A percentile compares a stretch with the other conserved stretches of the same genome.
These are phyloP conservation scores for Iphiclides podalirius DNA, from an alignment of 2,888 invertebrate genomes.

Conservation along the genomic window DNA sequence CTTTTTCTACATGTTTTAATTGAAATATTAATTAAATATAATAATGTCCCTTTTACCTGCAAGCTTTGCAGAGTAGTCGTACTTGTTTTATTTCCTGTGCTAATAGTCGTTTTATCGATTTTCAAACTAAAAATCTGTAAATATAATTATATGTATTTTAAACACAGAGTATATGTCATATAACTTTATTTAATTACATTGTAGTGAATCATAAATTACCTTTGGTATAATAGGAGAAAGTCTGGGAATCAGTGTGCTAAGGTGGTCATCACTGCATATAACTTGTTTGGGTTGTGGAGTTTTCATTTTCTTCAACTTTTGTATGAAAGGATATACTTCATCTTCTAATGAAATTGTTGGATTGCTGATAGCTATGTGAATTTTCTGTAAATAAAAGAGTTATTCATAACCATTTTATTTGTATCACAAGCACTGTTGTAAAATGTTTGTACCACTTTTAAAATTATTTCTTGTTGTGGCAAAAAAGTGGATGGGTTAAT, in stretches of 20 bases:
- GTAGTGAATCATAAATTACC: conserved; percentile 72
- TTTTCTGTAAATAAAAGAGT: conserved; percentile 75
- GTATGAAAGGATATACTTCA: conserved; percentile 75
- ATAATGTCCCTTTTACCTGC: no score
- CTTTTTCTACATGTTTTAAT: no score
- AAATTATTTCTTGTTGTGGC: no score
- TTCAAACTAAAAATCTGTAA: conserved; percentile 86
- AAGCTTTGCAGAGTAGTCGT: conserved; percentile 84
- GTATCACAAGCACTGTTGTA: no score
- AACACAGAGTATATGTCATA: no score
- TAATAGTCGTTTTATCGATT: conserved; percentile 85
- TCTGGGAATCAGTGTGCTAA: conserved; percentile 79
- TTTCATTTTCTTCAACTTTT: conserved; percentile 53
- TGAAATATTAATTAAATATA: no score
- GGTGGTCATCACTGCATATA: conserved; percentile 39
- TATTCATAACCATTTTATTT: conserved; percentile 1
- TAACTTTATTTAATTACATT: no score
- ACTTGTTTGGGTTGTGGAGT: conserved; percentile 24
- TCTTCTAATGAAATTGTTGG: conserved; percentile 79
- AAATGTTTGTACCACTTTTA: no score
- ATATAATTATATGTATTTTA: neutral
- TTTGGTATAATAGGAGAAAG: conserved; percentile 90
- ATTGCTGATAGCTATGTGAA: conserved; percentile 81
- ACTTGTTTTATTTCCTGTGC: conserved; percentile 84
- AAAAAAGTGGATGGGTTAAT: no score